Percentiles rank a stretch among this genome's conserved stretches.
Conservation (phyloP, 2,888 invertebrate genomes). For the Sericinus montela region DNA sequence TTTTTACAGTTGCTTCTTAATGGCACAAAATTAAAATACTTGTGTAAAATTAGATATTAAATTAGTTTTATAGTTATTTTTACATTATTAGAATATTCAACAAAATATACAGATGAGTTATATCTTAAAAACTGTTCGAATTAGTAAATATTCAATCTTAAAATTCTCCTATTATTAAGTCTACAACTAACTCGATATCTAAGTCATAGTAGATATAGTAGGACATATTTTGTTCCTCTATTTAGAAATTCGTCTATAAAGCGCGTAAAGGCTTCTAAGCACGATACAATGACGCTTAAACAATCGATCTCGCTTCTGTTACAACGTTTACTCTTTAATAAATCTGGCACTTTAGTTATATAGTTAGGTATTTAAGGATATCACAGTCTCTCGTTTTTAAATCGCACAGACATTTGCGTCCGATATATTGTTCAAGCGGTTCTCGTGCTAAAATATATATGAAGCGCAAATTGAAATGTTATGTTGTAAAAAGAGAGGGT, state of each 20-base stretch:
- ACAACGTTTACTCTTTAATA: constrained; percentile 49
- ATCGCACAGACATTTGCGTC: constrained; percentile 51
- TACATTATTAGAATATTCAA: constrained; percentile 27
- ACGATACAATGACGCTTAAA: constrained; percentile 49
- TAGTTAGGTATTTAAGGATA: constrained; percentile 22
- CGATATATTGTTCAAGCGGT: constrained; percentile 37
- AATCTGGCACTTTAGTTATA: constrained; percentile 46
- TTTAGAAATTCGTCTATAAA: constrained; percentile 49
- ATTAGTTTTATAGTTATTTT: constrained; percentile 26
- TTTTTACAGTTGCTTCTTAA: constrained; percentile 16
- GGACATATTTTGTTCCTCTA: constrained; percentile 37
- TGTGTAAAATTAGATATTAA: constrained; percentile 17
- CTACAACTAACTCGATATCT: constrained; percentile 55
- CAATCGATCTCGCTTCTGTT: constrained; percentile 63
- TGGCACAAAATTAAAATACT: constrained; percentile 40
- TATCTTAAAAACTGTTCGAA: constrained; percentile 43
- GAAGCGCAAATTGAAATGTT: constrained; percentile 53
- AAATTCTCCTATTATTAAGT: constrained; percentile 59
- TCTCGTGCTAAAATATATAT: constrained; percentile 22
- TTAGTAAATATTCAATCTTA: constrained; percentile 34
- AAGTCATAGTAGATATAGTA: constrained; percentile 66
- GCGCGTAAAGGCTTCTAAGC: constrained; percentile 45
- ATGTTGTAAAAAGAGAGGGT: constrained; percentile 45
- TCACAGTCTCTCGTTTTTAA: constrained; percentile 23
- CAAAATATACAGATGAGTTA: constrained; percentile 33